phyloP scores from a whole-genome alignment of 2,113 vertebrate species.

The Micronycteris hirsuta region DNA sequence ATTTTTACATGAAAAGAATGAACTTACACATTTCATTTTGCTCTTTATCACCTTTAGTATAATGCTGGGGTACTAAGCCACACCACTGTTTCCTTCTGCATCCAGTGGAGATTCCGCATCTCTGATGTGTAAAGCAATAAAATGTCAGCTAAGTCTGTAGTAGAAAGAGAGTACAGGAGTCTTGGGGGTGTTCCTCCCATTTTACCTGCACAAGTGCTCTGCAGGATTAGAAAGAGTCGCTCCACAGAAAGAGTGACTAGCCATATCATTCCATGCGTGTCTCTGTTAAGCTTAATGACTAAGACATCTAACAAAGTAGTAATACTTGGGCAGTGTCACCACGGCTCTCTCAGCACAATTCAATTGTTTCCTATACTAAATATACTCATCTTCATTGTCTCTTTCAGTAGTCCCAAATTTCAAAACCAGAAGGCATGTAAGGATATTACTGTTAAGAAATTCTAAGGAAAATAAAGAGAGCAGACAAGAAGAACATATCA shows the following conservation, averaged over 20 bases:
- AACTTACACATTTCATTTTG: neutral
- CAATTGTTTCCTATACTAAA: neutral
- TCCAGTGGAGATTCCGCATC: neutral
- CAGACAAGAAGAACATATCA: neutral
- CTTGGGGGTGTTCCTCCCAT: neutral
- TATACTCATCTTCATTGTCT: neutral
- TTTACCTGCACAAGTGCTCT: neutral
- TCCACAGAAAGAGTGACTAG: neutral
- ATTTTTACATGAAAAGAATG: neutral
- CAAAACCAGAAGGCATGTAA: neutral
- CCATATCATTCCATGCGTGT: neutral
- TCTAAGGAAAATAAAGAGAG: conserved; percentile 25
- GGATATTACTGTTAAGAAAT: neutral
- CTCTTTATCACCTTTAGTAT: neutral
- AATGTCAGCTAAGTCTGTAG: neutral
- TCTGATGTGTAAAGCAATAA: neutral
- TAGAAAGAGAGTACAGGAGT: neutral
- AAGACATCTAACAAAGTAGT: neutral
- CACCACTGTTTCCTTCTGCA: neutral
- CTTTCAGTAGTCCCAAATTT: neutral
- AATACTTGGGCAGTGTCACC: neutral
- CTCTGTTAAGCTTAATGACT: neutral
- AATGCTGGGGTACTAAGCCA: neutral
- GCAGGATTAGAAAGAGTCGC: too few relatives aligned
- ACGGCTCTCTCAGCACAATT: neutral